A percentile compares a stretch with the other conserved stretches of the same genome.
Conservation (phyloP, 53 echinoderm and acorn worm genomes). For the Astropecten irregularis region DNA sequence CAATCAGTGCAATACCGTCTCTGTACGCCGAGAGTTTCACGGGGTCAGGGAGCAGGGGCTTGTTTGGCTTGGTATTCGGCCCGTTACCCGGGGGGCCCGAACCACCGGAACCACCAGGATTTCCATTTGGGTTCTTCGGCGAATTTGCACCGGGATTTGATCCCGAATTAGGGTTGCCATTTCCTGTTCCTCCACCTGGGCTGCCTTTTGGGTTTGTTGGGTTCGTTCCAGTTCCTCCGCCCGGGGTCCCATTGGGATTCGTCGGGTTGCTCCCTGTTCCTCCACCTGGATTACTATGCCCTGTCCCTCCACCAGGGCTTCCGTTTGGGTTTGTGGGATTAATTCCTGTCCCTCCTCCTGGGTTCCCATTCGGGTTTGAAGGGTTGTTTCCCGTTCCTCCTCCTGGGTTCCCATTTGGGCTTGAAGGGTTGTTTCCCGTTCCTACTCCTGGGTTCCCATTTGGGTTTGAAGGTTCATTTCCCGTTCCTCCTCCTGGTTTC, state of each 20-base stretch:
- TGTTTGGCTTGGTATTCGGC: background rate
- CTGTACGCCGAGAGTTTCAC: background rate
- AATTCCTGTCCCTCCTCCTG: background rate
- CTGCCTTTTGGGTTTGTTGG: background rate
- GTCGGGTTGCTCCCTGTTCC: background rate
- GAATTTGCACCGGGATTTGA: background rate
- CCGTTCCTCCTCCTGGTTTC: constrained; percentile 3
- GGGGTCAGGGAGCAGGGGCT: constrained; percentile 6
- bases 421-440: background rate
- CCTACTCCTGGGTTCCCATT: constrained; percentile 12
- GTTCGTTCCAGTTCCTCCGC: background rate
- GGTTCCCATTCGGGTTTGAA: background rate
- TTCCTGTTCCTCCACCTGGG: background rate
- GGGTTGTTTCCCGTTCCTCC: background rate
- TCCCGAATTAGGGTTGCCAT: background rate
- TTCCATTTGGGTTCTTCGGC: background rate
- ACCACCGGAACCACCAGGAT: too few species aligned
- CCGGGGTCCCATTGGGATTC: background rate
- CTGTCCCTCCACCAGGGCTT: constrained; percentile 10
- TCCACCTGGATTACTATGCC: background rate
- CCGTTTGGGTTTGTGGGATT: background rate
- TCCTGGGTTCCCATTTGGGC: constrained; percentile 1
- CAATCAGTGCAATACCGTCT: background rate
- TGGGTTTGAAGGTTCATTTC: background rate
- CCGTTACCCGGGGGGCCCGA: too few species aligned